Evolutionary conservation across 2,888 invertebrate species (phyloP).

Genomic region (Laspeyria flexula): DNA sequence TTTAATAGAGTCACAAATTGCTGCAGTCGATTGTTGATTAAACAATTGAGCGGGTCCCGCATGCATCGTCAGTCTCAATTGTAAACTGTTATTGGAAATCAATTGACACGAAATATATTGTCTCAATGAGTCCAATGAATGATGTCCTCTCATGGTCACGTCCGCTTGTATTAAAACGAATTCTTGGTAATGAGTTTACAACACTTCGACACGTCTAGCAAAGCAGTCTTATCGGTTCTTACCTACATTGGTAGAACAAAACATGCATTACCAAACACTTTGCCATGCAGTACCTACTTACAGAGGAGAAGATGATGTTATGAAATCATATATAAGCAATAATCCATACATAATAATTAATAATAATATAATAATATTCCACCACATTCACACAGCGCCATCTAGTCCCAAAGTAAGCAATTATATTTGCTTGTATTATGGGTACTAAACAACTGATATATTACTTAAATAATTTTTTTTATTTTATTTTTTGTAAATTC

Average conservation of each 20-base stretch:
- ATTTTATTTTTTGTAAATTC: too few relatives aligned
- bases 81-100: conserved; percentile 83
- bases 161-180: conserved; percentile 36
- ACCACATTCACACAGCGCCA: too few relatives aligned
- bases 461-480: too few relatives aligned
- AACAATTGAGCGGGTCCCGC: conserved; percentile 79
- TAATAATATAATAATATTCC: too few relatives aligned
- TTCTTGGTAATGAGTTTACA: conserved; percentile 32
- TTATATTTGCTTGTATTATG: too few relatives aligned
- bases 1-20: conserved; percentile 64
- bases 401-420: too few relatives aligned
- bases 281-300: too few relatives aligned
- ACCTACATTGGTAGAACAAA: not conserved
- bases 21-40: conserved; percentile 72
- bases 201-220: conserved; percentile 22
- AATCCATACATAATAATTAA: too few relatives aligned
- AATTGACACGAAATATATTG: conserved; percentile 76
- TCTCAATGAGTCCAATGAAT: conserved; percentile 65
- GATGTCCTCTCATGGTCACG: conserved; percentile 46
- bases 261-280: too few relatives aligned
- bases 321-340: too few relatives aligned
- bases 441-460: too few relatives aligned
- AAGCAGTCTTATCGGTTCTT: conserved; percentile 20
- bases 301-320: too few relatives aligned
- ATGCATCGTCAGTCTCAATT: conserved; percentile 77